Percentiles rank a stretch among this genome's conserved stretches.
Conservation (phyloP, 2,888 invertebrate species). For the Drosophila mercatorum region DNA sequence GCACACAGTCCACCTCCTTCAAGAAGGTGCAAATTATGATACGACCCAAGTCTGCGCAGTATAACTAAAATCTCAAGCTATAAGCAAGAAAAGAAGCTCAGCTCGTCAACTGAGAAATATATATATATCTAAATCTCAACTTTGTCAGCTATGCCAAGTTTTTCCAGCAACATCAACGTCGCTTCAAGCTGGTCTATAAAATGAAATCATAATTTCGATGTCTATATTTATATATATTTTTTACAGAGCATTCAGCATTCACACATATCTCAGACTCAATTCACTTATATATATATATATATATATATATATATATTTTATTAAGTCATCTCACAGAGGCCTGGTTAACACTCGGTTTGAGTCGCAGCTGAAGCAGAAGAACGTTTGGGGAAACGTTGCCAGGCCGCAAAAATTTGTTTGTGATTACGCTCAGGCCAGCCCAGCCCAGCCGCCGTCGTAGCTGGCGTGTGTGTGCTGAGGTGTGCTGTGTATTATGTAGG, state of each 20-base stretch:
- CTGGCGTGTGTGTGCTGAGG: slow-evolving; percentile 46
- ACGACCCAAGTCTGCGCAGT: neutral
- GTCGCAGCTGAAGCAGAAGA: slow-evolving; percentile 38
- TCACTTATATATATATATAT: no score
- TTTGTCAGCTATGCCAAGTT: no score
- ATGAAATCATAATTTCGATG: no score
- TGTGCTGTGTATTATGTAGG: slow-evolving; percentile 61
- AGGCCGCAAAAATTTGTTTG: slow-evolving; percentile 53
- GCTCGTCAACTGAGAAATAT: no score
- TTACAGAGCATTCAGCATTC: neutral
- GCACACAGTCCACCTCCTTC: neutral
- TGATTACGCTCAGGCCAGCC: slow-evolving; percentile 19
- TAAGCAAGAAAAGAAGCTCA: no score
- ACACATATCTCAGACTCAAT: neutral
- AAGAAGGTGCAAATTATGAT: slow-evolving; percentile 12
- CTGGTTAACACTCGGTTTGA: slow-evolving; percentile 34
- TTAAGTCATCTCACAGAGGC: slow-evolving; percentile 47
- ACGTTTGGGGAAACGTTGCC: slow-evolving; percentile 53
- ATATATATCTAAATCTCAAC: no score
- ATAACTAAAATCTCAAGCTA: neutral
- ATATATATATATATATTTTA: no score
- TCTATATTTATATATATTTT: no score
- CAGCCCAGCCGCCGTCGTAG: neutral
- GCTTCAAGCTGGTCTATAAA: no score
- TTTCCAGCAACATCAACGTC: no score